A percentile compares a stretch with the other conserved stretches of the same genome.
phyloP scores from a whole-genome alignment of 1,140 invertebrate species.

The Latrodectus geometricus region DNA sequence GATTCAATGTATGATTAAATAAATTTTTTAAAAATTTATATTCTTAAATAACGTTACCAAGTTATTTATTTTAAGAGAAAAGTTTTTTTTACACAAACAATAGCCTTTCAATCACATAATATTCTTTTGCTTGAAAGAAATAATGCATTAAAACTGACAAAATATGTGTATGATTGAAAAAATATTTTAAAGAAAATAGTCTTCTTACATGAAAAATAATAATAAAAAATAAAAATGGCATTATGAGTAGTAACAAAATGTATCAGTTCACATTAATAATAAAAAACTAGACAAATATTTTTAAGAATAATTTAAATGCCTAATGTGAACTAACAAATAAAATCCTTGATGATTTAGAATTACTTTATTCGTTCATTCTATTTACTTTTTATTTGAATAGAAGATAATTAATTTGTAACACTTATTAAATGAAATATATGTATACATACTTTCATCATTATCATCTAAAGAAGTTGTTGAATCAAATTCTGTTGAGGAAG shows the following conservation, averaged over 20 bases:
- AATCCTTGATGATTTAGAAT: neutral
- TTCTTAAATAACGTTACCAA: too few species aligned
- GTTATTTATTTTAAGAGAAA: too few species aligned
- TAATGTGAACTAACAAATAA: neutral
- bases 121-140: too few species aligned
- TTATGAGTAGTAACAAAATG: neutral
- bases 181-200: too few species aligned
- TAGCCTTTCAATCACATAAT: too few species aligned
- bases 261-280: neutral
- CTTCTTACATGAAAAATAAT: too few species aligned
- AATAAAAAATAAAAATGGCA: too few species aligned
- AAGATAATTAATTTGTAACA: neutral
- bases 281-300: neutral
- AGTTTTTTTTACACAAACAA: too few species aligned
- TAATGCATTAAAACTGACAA: too few species aligned
- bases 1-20: too few species aligned
- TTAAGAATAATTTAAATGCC: neutral
- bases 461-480: constrained; percentile 63
- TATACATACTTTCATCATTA: constrained; percentile 63
- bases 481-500: constrained; percentile 36
- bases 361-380: neutral
- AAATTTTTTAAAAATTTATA: too few species aligned
- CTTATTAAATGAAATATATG: neutral
- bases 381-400: neutral
- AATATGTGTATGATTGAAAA: too few species aligned